These are phyloP conservation scores for Hermodice carunculata DNA, from an alignment of 2,888 invertebrate genomes.

Conservation along the genomic window DNA sequence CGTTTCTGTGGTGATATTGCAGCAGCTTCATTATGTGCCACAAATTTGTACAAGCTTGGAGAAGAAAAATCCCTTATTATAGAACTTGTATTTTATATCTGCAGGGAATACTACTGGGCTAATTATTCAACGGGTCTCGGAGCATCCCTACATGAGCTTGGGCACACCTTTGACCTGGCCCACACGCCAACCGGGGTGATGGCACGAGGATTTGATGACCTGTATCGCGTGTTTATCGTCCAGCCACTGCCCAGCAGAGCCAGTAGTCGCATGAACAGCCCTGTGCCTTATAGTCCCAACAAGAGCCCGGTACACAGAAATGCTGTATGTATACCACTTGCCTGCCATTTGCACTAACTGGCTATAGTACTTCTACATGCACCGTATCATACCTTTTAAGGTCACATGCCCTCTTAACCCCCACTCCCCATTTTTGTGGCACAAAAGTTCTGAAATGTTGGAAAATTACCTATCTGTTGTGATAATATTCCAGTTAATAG, in stretches of 20 bases:
- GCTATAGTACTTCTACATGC: no score
- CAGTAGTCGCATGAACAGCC: conserved; percentile 32
- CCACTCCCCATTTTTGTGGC: not conserved
- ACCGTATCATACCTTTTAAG: not conserved
- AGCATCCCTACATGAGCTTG: conserved; percentile 92
- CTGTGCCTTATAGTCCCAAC: conserved; percentile 34
- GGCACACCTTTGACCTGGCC: conserved; percentile 94
- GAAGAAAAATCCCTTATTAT: no score
- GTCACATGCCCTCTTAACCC: not conserved
- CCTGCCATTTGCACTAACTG: not conserved
- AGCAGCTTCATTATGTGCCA: no score
- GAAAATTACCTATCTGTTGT: no score
- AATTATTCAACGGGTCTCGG: conserved; percentile 93
- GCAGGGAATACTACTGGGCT: conserved; percentile 84
- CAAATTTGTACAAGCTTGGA: no score
- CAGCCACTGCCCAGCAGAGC: conserved; percentile 29
- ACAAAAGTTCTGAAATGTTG: no score
- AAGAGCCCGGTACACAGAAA: conserved; percentile 16
- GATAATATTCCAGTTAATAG: no score
- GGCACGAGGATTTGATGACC: conserved; percentile 75
- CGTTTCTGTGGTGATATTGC: no score
- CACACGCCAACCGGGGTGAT: conserved; percentile 93
- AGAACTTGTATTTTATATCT: no score
- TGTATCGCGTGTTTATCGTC: conserved; percentile 62
- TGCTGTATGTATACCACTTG: not conserved